Evolutionary conservation across 1,140 invertebrate species (phyloP).

Genomic region (Saxidomus purpurata): DNA sequence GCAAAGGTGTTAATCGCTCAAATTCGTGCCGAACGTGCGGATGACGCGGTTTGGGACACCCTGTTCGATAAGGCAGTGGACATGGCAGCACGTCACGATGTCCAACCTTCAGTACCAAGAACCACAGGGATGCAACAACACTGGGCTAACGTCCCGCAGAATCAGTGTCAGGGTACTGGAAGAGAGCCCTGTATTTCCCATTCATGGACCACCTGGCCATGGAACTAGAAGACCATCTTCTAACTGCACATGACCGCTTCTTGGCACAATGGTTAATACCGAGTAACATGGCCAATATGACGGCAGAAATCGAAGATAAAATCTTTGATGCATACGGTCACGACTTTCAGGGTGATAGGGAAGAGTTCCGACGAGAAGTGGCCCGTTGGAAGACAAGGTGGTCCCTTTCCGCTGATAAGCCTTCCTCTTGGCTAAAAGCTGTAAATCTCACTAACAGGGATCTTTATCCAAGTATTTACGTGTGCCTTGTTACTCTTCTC

Average conservation of each 20-base stretch:
- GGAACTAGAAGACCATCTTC: constrained; percentile 20
- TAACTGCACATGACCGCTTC: too few species aligned
- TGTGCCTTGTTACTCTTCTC: too few species aligned
- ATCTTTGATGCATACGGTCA: too few species aligned
- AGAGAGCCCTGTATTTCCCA: background rate
- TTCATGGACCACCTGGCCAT: constrained; percentile 5
- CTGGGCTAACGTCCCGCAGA: background rate
- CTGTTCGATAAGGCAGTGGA: background rate
- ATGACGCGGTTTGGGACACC: background rate
- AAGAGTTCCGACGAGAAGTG: too few species aligned
- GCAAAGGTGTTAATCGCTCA: background rate
- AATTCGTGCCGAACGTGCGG: background rate
- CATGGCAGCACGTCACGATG: background rate
- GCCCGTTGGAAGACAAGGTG: too few species aligned
- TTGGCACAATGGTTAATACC: too few species aligned
- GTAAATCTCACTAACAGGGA: constrained; percentile 4
- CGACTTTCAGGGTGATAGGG: too few species aligned
- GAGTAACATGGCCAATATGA: too few species aligned
- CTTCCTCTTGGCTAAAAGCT: constrained; percentile 10
- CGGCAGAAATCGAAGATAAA: too few species aligned
- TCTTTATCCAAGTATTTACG: too few species aligned
- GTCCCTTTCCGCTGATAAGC: too few species aligned
- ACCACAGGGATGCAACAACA: background rate
- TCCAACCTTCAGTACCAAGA: background rate
- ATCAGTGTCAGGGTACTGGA: constrained; percentile 12